Evolutionary conservation across 1,140 invertebrate species (phyloP), one percentile per base, ranked within the genome.

Genomic region (Caligus rogercresseyi): DNA sequence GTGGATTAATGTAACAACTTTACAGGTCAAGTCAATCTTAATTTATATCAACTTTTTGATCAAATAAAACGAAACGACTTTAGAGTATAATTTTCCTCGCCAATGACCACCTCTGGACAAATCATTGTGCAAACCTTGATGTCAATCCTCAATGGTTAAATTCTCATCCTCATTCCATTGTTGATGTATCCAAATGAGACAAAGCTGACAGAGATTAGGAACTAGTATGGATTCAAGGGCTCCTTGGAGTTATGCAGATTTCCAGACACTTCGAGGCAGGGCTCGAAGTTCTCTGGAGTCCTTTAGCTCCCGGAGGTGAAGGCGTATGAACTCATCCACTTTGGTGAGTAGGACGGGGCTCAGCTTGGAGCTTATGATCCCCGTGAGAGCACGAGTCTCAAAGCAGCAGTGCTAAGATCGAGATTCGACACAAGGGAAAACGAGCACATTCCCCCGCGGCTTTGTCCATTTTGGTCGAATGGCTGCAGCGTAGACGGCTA

Each of bases 401-500:
- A 88, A 78, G 72, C 84, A 87, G n/a, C n/a, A 69, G 82, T 86
- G 59, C 78, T 77, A 19, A 79, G 73, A 51, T 78, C 79, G 54
- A 88, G 71, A 68, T 83, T 78, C 52, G 79, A 76, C 19, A 84
- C 76, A 53, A 89, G 74, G 70, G 31, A 43, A 82, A 81, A 24
- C 77, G 74, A 53, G 81, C 81, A 72, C 87, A 89, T 68, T 82
- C 78, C 51, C 78, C 73, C 25, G 81, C 79, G 26, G 84, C 82
- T 23, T 78, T 72, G 52, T 83, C 79, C 77, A 90, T 83, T 64
- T 83, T 83, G 89, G 74, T 57, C 79, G 77, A 65, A 76, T 79
- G 4, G 86, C 85, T 23, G 84, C 81, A 67, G 81, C 74, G 74
- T 86, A 89, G 52, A 89, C 78, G 18, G 80, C 77, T 68, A 82